phyloP scores from a whole-genome alignment of 2,113 vertebrate species.

The Seriola quinqueradiata region DNA sequence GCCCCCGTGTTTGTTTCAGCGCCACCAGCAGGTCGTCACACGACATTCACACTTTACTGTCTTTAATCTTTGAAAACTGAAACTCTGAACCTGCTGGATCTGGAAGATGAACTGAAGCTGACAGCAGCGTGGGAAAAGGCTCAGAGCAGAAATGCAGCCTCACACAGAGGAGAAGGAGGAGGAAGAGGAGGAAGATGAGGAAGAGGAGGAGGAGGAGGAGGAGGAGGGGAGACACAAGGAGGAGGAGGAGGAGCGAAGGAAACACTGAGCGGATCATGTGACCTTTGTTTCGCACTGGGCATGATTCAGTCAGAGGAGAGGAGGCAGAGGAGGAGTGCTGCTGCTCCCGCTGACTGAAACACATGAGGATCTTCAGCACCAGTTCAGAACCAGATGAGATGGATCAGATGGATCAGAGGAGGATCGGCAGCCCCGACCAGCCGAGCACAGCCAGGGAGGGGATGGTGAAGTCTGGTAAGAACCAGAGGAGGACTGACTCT shows the following conservation, averaged over 20 bases:
- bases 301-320: constrained; percentile 21
- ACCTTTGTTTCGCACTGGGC: constrained; percentile 25
- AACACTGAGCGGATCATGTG: constrained; percentile 42
- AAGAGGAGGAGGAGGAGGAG: not conserved
- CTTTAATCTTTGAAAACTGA: no score
- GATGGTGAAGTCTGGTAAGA: constrained; percentile 66
- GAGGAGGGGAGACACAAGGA: not conserved
- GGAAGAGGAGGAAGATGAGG: not conserved
- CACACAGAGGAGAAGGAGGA: no score
- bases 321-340: not conserved
- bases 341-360: constrained; percentile 14
- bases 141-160: not conserved
- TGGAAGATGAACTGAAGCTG: not conserved
- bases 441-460: not conserved
- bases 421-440: not conserved
- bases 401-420: constrained; percentile 44
- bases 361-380: not conserved
- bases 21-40: no score
- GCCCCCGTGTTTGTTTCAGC: no score
- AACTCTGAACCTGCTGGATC: not conserved
- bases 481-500: not conserved
- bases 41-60: no score
- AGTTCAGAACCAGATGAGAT: not conserved
- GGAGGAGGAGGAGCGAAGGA: not conserved
- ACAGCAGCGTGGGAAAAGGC: constrained; percentile 33